Base-by-base conservation (phyloP, 1,140 invertebrate species). In the Musca vetustissima region DNA sequence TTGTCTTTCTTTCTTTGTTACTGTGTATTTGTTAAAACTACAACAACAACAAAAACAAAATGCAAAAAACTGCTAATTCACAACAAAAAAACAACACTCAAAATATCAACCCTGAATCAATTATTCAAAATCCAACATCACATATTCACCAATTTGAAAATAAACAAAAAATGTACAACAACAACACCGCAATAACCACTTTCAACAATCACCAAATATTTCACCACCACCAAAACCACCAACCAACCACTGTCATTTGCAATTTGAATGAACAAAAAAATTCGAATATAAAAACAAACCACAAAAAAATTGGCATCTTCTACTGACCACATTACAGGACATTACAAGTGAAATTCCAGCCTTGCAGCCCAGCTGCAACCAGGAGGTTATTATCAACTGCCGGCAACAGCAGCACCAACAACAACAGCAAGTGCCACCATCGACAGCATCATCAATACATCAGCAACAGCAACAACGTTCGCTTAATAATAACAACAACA, bases 371-470 rank as follows among this genome's bases (percentile, higher is more conserved):
- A 32, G 49, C 64, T 43, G 55, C 47, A 50, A 48, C 19, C 65
- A 67, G 65, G 69, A 67, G 19, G 47, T 67, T 28, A 70, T 64
- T 48, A 64, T 64, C 49, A 70, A 24, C n/a, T 67, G 66, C 50
- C 69, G 76, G 73, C 74, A 73, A 72, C 74, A 74, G 71, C 74
- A 77, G 72, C 74, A 73, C 59, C 25, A 73, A 68, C 36, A 67
- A 61, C 70, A 73, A 67, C 71, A 75, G 25, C 72, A 78, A 50
- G 55, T 69, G 43, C 61, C 65, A 25, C 72, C 67, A 57, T 50
- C 50, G 50, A 32, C 57, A 11, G 25, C 57, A 17, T 55, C 65
- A 57, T 22, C 25, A 36, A 3, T 4, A 8, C 65, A 64, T 7
- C 70, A 47, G 11, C 66, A 67, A 65, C 43, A 64, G 14, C 57